Evolutionary conservation across 2,888 invertebrate species (phyloP).

Genomic region (Cerastis leucographa): DNA sequence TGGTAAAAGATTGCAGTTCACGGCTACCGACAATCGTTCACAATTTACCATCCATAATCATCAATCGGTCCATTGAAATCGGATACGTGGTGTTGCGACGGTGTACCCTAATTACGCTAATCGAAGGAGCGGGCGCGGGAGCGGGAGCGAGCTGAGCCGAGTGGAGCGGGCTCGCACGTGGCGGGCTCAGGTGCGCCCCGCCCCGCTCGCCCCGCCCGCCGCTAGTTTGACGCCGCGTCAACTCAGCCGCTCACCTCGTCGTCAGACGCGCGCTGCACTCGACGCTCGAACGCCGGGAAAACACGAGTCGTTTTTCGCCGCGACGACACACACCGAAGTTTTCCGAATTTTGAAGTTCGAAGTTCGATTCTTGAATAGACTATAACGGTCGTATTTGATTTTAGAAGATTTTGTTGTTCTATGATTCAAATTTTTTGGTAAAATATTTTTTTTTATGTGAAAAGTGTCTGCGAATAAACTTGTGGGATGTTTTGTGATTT

Average conservation of each 20-base stretch:
- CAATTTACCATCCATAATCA: slow-evolving; percentile 78
- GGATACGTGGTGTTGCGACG: slow-evolving; percentile 78
- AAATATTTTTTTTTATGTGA: slow-evolving; percentile 63
- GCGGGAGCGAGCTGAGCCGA: slow-evolving; percentile 70
- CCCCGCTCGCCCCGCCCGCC: slow-evolving; percentile 83
- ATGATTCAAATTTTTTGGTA: slow-evolving; percentile 61
- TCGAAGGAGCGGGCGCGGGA: slow-evolving; percentile 70
- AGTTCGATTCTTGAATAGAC: slow-evolving; percentile 72
- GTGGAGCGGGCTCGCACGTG: slow-evolving; percentile 80
- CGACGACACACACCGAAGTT: slow-evolving; percentile 83
- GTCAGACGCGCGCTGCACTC: slow-evolving; percentile 88
- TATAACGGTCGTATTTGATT: slow-evolving; percentile 71
- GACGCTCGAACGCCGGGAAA: slow-evolving; percentile 90
- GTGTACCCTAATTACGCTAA: slow-evolving; percentile 81
- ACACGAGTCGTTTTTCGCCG: slow-evolving; percentile 89
- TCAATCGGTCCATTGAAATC: slow-evolving; percentile 84
- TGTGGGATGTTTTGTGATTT: slow-evolving; percentile 88
- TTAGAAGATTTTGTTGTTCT: slow-evolving; percentile 66
- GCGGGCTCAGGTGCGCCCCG: slow-evolving; percentile 88
- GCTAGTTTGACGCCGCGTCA: slow-evolving; percentile 80
- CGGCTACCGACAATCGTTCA: slow-evolving; percentile 75
- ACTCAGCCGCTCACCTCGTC: slow-evolving; percentile 84
- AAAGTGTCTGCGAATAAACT: slow-evolving; percentile 72
- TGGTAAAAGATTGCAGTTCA: slow-evolving; percentile 70
- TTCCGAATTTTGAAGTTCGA: slow-evolving; percentile 80